Evolutionary conservation across 2,797 vertebrate genomes (phyloP).

Genomic region (Uromys caudimaculatus): DNA sequence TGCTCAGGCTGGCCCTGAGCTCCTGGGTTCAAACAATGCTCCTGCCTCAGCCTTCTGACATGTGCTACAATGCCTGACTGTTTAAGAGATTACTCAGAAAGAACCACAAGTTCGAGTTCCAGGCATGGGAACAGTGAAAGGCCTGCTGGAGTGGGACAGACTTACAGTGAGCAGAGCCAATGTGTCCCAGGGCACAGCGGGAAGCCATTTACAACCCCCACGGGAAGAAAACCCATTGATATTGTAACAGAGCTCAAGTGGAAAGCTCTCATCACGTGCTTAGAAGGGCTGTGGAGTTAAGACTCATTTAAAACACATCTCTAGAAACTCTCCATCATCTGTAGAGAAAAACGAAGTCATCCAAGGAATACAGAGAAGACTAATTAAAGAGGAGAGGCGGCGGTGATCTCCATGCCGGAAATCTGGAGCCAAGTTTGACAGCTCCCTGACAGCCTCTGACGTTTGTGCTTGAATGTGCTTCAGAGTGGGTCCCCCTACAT

Average conservation of each 20-base stretch:
- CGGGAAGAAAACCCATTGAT: slow-evolving; percentile 20
- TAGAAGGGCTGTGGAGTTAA: slow-evolving; percentile 10
- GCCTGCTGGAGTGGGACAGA: background rate
- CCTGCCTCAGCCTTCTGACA: background rate
- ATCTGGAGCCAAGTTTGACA: background rate
- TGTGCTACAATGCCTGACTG: no score
- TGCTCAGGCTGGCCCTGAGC: background rate
- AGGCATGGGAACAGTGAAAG: background rate
- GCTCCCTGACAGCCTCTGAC: background rate
- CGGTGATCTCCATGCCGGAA: background rate
- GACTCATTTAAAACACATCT: slow-evolving; percentile 42
- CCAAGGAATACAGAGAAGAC: slow-evolving; percentile 50
- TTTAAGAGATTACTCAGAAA: background rate
- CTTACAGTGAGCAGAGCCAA: background rate
- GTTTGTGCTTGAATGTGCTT: background rate
- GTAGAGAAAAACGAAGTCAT: slow-evolving; percentile 56
- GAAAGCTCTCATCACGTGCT: background rate
- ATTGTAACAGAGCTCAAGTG: slow-evolving; percentile 38
- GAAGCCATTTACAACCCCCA: background rate
- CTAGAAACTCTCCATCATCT: slow-evolving; percentile 39
- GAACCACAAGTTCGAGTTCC: background rate
- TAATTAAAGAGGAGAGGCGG: slow-evolving; percentile 41
- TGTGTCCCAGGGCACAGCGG: background rate
- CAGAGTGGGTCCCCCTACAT: background rate
- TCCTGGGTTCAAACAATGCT: background rate